A percentile compares a stretch with the other conserved stretches of the same genome.
Conservation (phyloP, 2,888 invertebrate species). For the Villa cingulata region DNA sequence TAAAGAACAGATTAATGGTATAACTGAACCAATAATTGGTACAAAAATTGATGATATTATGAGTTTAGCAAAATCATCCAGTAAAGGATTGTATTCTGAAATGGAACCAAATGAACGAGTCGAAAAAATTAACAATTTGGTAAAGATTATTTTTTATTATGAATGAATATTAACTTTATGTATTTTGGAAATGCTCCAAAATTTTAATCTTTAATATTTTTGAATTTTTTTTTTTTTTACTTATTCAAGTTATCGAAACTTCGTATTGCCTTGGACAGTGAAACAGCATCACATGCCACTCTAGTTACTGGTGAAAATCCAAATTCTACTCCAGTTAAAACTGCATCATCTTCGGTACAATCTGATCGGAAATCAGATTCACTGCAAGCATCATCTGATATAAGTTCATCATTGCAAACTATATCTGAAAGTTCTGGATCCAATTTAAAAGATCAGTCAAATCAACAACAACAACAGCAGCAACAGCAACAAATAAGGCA, state of each 20-base stretch:
- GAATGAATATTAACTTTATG: too few species aligned
- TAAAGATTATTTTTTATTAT: too few species aligned
- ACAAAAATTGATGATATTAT: constrained; percentile 62
- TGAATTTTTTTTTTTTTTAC: not conserved
- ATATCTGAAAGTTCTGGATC: constrained; percentile 10
- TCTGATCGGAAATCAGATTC: constrained; percentile 3
- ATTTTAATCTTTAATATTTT: too few species aligned
- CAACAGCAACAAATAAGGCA: too few species aligned
- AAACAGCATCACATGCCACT: constrained; percentile 44
- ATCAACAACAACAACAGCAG: too few species aligned
- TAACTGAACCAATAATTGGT: constrained; percentile 30
- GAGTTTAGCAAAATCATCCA: constrained; percentile 76
- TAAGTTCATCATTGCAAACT: constrained; percentile 12
- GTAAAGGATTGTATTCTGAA: constrained; percentile 63
- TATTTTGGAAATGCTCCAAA: too few species aligned
- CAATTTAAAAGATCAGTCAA: not conserved
- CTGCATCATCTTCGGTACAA: constrained; percentile 5
- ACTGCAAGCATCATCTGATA: constrained; percentile 8
- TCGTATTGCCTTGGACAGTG: constrained; percentile 59
- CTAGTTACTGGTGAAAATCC: not conserved
- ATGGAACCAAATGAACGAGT: constrained; percentile 54
- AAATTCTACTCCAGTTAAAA: constrained; percentile 22
- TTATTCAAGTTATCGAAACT: constrained; percentile 54
- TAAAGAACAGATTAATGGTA: constrained; percentile 26
- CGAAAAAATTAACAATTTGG: constrained; percentile 75